Base-by-base conservation (phyloP, 2,113 vertebrate species). In the Platycercus adscitus region DNA sequence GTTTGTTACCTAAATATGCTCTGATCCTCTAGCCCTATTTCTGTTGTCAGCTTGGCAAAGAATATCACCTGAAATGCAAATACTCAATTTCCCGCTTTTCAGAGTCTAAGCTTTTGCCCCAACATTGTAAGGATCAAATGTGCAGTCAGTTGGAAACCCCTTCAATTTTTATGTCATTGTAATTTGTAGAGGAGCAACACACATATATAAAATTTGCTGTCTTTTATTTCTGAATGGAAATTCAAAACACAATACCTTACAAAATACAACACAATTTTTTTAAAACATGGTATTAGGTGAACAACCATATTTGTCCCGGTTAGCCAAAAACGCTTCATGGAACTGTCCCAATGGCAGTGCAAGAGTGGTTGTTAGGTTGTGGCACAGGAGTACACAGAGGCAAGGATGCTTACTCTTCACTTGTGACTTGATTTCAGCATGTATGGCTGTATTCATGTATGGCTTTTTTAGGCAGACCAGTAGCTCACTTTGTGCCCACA, bases 221-320 rank as follows among this genome's bases (percentile, higher is more conserved):
- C 11, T 75, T 26, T 43, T 82, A 23, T 68, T 88, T 73, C 75
- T 71, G 43, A 88, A 60, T 64, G 71, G 66, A 66, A 88, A 35
- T 85, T 33, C n/a, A 85, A 85, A 77, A 64, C 53, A 46, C 47
- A 49, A 4, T n/a, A 31, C 31, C n/a, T 68, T 72, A 49, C 39
- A 60, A 90, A 93, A 50, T 28, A 5, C 9, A 76, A 1, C 33
- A 79, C 19, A 5, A 15, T 71, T 75, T 58, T 58, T 91, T 76
- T 41, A 71, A 89, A 93, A 64, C 11, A 14, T 31, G 7, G 1
- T 8, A 31, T 75, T 58, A 9, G 37, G 2, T 66, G 49, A 58
- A 21, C 7, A 44, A 4, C 2, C 13, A 0, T 63, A 15, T 63
- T 78, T 69, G 55, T 75, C 50, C 25, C 1, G 0, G 16, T 4